phyloP scores from a whole-genome alignment of 2,113 vertebrate genomes.

The Callospermophilus lateralis region DNA sequence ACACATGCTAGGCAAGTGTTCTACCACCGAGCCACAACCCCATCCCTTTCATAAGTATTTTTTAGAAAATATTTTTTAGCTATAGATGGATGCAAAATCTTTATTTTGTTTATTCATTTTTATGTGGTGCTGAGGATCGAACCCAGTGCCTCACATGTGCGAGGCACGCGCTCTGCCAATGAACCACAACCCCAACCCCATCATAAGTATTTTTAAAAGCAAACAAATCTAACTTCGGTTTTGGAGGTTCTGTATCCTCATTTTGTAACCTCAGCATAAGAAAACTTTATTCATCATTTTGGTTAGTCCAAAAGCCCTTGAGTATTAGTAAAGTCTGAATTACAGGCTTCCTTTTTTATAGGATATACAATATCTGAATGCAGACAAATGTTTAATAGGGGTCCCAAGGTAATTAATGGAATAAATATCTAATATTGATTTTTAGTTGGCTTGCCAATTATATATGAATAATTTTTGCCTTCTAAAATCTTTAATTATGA shows the following conservation, averaged over 20 bases:
- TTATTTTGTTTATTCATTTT: too few relatives aligned
- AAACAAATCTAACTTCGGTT: conserved; percentile 19
- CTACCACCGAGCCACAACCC: too few relatives aligned
- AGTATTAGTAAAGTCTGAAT: conserved; percentile 15
- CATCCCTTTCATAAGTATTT: background rate
- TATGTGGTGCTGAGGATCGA: too few relatives aligned
- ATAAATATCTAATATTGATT: background rate
- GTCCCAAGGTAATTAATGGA: background rate
- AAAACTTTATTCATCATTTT: conserved; percentile 50
- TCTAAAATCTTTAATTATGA: background rate
- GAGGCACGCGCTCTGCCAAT: too few relatives aligned
- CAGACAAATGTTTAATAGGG: background rate
- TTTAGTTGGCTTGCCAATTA: conserved; percentile 11
- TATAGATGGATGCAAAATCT: too few relatives aligned
- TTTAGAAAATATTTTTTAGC: background rate
- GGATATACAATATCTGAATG: conserved; percentile 5
- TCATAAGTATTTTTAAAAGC: background rate
- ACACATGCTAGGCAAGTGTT: too few relatives aligned
- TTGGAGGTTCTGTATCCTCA: background rate
- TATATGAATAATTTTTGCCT: background rate
- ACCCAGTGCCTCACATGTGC: too few relatives aligned
- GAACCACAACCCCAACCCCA: too few relatives aligned
- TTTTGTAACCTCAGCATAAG: conserved; percentile 1
- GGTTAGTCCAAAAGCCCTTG: background rate
- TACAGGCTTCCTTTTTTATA: background rate